phyloP scores from a whole-genome alignment of 1,140 invertebrate species.

The Meloidogyne hapla region DNA sequence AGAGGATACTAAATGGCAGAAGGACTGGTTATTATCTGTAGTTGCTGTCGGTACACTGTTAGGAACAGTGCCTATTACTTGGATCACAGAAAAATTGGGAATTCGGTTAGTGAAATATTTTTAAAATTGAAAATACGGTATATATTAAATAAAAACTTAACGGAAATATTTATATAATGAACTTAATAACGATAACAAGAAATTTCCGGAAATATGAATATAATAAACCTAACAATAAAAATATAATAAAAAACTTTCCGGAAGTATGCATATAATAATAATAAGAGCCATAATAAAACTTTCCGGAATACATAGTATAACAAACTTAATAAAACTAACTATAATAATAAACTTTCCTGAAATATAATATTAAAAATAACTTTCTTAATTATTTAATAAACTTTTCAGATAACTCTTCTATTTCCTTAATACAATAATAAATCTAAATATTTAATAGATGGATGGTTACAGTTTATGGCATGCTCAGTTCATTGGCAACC shows the following conservation, averaged over 20 bases:
- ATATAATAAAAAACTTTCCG: too few species aligned
- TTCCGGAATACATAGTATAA: not conserved
- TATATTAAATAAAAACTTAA: too few species aligned
- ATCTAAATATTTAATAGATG: not conserved
- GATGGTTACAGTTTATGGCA: conserved; percentile 1
- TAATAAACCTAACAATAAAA: too few species aligned
- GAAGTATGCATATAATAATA: too few species aligned
- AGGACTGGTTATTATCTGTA: not conserved
- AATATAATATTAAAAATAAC: not conserved
- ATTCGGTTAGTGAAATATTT: not conserved
- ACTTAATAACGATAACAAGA: too few species aligned
- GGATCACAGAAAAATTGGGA: not conserved
- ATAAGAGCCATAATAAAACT: too few species aligned
- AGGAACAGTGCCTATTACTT: not conserved
- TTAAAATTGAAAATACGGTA: too few species aligned
- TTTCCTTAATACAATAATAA: not conserved
- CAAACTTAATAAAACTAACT: too few species aligned
- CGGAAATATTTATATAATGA: too few species aligned
- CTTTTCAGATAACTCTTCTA: not conserved
- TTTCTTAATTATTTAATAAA: too few species aligned
- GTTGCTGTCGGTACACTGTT: not conserved
- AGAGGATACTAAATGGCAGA: not conserved
- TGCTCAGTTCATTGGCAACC: not conserved
- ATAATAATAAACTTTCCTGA: not conserved
- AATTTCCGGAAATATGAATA: too few species aligned